These are phyloP conservation scores for Copidosoma aretas DNA, from an alignment of 2,888 invertebrate species.

Conservation along the genomic window DNA sequence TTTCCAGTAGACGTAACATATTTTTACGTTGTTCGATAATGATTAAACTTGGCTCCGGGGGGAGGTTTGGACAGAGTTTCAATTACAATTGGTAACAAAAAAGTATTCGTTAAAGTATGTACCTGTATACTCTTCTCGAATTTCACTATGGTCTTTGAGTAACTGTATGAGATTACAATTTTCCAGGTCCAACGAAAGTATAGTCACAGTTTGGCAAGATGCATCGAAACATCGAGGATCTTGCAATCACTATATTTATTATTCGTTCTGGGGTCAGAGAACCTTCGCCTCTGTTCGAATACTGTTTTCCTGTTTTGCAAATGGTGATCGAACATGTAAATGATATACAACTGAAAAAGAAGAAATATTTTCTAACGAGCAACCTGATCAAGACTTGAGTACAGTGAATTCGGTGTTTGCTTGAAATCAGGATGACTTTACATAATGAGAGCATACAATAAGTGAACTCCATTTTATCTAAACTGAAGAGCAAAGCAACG, in stretches of 20 bases:
- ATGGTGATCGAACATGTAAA: conserved; percentile 55
- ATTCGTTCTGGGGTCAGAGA: conserved; percentile 56
- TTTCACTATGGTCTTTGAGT: conserved; percentile 60
- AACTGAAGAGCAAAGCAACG: too few relatives aligned
- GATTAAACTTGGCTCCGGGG: too few relatives aligned
- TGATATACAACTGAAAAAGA: too few relatives aligned
- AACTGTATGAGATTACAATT: conserved; percentile 43
- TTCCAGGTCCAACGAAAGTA: conserved; percentile 41
- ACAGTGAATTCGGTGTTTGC: too few relatives aligned
- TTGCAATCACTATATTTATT: conserved; percentile 56
- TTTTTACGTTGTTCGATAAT: neutral
- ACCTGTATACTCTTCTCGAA: conserved; percentile 58
- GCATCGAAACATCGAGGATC: conserved; percentile 58
- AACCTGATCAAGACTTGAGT: too few relatives aligned
- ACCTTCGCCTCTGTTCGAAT: conserved; percentile 55
- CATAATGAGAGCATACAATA: too few relatives aligned
- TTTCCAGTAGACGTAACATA: neutral
- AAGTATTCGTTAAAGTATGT: conserved; percentile 31
- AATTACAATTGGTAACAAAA: conserved; percentile 44
- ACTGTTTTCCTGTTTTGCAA: conserved; percentile 58
- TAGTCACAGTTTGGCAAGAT: conserved; percentile 42
- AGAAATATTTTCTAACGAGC: too few relatives aligned
- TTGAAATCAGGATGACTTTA: too few relatives aligned
- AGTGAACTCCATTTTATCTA: too few relatives aligned
- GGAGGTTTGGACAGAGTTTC: too few relatives aligned